Percentiles rank a stretch among this genome's conserved stretches.
Evolutionary conservation across 64 coral and sea anemone genomes (phyloP).

Genomic region (Porites lutea): DNA sequence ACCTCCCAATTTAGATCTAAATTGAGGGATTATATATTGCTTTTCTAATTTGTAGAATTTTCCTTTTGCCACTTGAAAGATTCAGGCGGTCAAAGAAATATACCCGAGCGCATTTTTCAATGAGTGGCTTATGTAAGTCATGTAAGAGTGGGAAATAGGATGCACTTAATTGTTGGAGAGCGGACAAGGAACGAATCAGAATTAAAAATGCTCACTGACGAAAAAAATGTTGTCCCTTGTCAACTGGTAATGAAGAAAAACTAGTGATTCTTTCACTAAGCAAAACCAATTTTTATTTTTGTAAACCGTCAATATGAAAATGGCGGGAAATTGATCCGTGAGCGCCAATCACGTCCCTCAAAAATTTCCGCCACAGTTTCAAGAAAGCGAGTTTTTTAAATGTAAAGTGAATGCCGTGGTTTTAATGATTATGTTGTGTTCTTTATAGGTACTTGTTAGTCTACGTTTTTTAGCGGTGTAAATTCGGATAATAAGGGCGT

Average conservation of each 20-base stretch:
- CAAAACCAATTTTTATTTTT: background rate
- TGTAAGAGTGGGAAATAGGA: too few relatives aligned
- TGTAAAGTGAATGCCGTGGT: background rate
- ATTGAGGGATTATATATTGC: background rate
- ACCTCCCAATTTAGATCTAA: background rate
- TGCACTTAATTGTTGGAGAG: too few relatives aligned
- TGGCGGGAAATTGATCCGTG: constrained; percentile 6
- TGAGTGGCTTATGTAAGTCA: too few relatives aligned
- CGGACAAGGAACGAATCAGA: background rate
- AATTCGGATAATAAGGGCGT: too few relatives aligned
- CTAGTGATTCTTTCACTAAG: background rate
- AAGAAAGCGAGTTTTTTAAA: background rate
- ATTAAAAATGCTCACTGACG: background rate
- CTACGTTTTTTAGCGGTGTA: background rate
- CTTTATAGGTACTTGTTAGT: background rate
- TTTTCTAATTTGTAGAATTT: constrained; percentile 8
- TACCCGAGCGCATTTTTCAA: background rate
- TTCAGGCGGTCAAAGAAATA: background rate
- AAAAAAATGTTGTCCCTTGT: background rate
- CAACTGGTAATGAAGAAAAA: background rate
- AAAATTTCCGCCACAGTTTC: constrained; percentile 20
- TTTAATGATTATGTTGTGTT: background rate
- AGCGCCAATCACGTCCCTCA: background rate
- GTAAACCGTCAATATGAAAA: background rate
- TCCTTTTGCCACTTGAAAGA: background rate